Evolutionary conservation across 2,113 vertebrate genomes (phyloP), one percentile per base, ranked within the genome.

Genomic region (Rhynchomys soricoides): DNA sequence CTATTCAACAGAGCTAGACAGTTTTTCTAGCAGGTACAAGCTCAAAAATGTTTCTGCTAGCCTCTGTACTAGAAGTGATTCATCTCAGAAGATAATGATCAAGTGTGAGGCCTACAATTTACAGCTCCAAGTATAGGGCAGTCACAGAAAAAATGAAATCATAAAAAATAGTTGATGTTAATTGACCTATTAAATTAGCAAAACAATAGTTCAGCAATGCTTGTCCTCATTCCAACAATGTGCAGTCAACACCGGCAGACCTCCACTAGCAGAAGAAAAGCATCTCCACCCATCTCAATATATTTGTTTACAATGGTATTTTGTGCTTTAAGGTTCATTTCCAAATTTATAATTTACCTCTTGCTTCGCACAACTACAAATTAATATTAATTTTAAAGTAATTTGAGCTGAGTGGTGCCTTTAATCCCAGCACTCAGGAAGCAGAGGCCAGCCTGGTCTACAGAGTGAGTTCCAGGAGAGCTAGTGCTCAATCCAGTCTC

Each of bases 361-460:
- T 59, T 92, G 22, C 15, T 95, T 86, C 87, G 21, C 52, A 92
- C 37, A 94, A 91, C 5, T 78, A 1, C 37, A 68, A 22, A 59
- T 45, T 85, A 77, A 85, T 31, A 77, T 68, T 50, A 95, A 19
- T 75, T 90, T 86, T n/a, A 86, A 94, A 73, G 94, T 95, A 82
- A 92, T 93, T 96, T 75, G 19, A 52, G 21, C n/a, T 43, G 71
- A 5, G n/a, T 73, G 71, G 9, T 73, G 71, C 71, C 71, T 73
- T 73, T 73, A 40, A 43, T 73, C 17, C n/a, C 71, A 43, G n/a
- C n/a, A 73, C 71, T 43, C 19, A 22, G n/a, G 17, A 73, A 73
- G n/a, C 71, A 73, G 19, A 73, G 71, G n/a, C 71, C 21, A 73
- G 71, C 71, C 37, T 73, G 71, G 71, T 43, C 71, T 73, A 73